Conservation (phyloP, 1,140 invertebrate genomes). For the Papilio dardanus region DNA sequence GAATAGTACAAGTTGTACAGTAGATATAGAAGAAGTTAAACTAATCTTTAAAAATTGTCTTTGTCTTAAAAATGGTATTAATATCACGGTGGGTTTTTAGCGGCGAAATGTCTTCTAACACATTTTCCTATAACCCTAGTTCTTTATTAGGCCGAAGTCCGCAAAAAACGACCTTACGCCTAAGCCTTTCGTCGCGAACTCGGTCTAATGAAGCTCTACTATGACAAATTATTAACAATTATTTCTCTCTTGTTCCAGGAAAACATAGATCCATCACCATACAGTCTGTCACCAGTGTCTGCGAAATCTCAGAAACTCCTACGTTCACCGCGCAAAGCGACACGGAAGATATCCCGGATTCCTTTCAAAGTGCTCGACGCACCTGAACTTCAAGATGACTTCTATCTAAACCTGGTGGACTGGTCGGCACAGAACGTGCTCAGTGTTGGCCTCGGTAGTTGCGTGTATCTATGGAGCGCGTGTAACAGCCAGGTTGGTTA, state of each 20-base stretch:
- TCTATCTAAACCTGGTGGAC: slow-evolving; percentile 99
- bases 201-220: too few relatives aligned
- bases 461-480: slow-evolving; percentile 99
- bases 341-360: slow-evolving; percentile 97
- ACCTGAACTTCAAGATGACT: slow-evolving; percentile 99
- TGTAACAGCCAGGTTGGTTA: slow-evolving; percentile 95
- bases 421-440: slow-evolving; percentile 99
- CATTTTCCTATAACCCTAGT: too few relatives aligned
- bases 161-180: too few relatives aligned
- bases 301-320: slow-evolving; percentile 97
- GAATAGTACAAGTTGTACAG: background rate
- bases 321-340: slow-evolving; percentile 96
- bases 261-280: slow-evolving; percentile 88
- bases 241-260: slow-evolving; percentile 70
- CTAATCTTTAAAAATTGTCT: too few relatives aligned
- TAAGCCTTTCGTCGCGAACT: too few relatives aligned
- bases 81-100: too few relatives aligned
- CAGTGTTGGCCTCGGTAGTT: slow-evolving; percentile 98
- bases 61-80: too few relatives aligned
- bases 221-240: background rate
- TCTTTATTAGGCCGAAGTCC: too few relatives aligned
- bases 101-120: too few relatives aligned
- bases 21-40: background rate
- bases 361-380: slow-evolving; percentile 99
- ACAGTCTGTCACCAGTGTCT: slow-evolving; percentile 96